Conservation (phyloP, 2,113 vertebrate genomes). For the Mirounga angustirostris region DNA sequence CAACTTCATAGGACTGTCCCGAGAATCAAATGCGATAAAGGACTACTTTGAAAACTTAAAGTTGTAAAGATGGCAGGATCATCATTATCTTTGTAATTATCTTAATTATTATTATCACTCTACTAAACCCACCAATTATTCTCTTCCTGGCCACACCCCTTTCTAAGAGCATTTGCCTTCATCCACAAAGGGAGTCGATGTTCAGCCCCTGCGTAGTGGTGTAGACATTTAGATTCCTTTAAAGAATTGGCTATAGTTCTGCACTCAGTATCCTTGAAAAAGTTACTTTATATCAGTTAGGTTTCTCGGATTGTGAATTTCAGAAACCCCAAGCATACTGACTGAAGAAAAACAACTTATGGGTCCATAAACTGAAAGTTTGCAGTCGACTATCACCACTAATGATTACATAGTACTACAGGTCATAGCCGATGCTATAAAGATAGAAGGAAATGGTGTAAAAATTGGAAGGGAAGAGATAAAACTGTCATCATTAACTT, state of each 20-base stretch:
- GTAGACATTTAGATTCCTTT: neutral
- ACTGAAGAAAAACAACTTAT: slow-evolving; percentile 29
- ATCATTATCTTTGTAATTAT: slow-evolving; percentile 18
- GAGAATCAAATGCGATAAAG: neutral
- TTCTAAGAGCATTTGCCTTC: slow-evolving; percentile 32
- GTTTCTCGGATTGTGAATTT: neutral
- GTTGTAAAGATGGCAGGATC: neutral
- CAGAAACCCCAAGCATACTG: neutral
- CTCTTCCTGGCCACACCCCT: neutral
- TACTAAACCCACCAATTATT: slow-evolving; percentile 23
- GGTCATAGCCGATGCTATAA: neutral
- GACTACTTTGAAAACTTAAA: neutral
- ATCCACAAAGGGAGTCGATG: neutral
- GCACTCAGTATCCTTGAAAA: neutral
- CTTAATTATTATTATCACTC: slow-evolving; percentile 36
- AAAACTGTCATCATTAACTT: slow-evolving; percentile 4
- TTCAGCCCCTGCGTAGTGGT: neutral
- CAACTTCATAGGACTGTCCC: neutral
- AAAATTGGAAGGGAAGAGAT: neutral
- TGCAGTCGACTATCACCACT: neutral
- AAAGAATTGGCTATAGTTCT: neutral
- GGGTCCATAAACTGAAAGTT: neutral
- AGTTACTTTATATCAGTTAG: neutral
- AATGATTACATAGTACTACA: neutral
- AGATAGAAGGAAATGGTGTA: neutral